Evolutionary conservation across 2,797 vertebrate species (phyloP).

Genomic region (Propithecus deckenii): DNA sequence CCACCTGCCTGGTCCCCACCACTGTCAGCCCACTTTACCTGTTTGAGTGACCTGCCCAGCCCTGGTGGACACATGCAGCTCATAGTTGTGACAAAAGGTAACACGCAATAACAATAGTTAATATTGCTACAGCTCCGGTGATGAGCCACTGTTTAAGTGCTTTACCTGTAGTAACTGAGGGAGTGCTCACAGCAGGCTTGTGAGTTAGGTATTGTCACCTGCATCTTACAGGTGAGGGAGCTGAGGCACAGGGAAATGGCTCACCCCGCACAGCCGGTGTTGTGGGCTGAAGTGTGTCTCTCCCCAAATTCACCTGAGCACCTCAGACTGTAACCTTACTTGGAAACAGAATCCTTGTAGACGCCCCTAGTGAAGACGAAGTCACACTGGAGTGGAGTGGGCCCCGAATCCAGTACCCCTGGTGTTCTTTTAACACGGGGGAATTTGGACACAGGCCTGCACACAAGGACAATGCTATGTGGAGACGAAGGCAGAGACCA

Average conservation of each 20-base stretch:
- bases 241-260: not conserved
- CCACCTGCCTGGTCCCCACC: not conserved
- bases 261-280: not conserved
- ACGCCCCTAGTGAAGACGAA: not conserved
- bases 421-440: not conserved
- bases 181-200: fast-evolving
- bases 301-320: not conserved
- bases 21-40: not conserved
- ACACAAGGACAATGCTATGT: fast-evolving
- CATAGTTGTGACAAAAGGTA: not conserved
- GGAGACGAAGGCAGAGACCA: not conserved
- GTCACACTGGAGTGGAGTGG: fast-evolving
- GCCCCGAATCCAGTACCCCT: not conserved
- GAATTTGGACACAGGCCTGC: not conserved
- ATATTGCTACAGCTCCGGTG: no score
- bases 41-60: not conserved
- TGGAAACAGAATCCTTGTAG: not conserved
- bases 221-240: not conserved
- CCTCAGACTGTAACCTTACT: not conserved
- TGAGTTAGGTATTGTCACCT: fast-evolving
- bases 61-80: not conserved
- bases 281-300: not conserved
- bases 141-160: not conserved
- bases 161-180: fast-evolving
- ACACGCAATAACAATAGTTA: not conserved